phyloP scores from a whole-genome alignment of 2,888 invertebrate species.

The Eupithecia insigniata region DNA sequence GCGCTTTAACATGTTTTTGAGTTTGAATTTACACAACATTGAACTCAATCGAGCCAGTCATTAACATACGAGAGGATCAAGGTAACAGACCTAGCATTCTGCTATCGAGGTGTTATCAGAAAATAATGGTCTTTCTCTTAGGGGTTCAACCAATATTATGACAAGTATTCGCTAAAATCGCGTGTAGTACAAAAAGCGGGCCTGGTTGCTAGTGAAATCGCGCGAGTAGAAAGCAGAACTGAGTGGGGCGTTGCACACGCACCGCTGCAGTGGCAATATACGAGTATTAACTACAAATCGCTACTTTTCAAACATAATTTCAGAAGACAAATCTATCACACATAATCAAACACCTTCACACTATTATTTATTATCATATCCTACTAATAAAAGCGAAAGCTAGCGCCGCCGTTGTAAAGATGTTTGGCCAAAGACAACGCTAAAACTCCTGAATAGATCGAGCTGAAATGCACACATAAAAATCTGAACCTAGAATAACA shows the following conservation, averaged over 20 bases:
- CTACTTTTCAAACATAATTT: not conserved
- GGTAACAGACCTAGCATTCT: not conserved
- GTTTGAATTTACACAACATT: not conserved
- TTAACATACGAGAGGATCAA: not conserved
- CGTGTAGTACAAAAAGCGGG: slow-evolving; percentile 54
- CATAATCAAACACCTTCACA: not conserved
- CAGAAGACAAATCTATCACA: not conserved
- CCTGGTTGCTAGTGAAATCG: slow-evolving; percentile 75
- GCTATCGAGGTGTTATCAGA: not conserved
- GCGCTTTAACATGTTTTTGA: not conserved
- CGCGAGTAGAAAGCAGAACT: slow-evolving; percentile 83
- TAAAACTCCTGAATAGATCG: too few species aligned
- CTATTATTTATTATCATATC: not conserved
- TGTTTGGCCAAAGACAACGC: too few species aligned
- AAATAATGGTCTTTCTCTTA: slow-evolving; percentile 2
- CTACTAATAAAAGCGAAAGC: too few species aligned
- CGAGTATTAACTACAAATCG: slow-evolving; percentile 6
- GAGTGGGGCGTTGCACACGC: slow-evolving; percentile 72
- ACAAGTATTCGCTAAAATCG: slow-evolving; percentile 72
- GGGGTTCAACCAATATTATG: slow-evolving; percentile 58
- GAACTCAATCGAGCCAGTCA: not conserved
- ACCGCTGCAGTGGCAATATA: slow-evolving; percentile 58
- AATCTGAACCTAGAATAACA: too few species aligned
- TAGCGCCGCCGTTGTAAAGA: too few species aligned
- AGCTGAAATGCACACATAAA: too few species aligned